These are phyloP conservation scores for Trichopria drosophilae DNA, from an alignment of 2,888 invertebrate genomes.

Conservation along the genomic window DNA sequence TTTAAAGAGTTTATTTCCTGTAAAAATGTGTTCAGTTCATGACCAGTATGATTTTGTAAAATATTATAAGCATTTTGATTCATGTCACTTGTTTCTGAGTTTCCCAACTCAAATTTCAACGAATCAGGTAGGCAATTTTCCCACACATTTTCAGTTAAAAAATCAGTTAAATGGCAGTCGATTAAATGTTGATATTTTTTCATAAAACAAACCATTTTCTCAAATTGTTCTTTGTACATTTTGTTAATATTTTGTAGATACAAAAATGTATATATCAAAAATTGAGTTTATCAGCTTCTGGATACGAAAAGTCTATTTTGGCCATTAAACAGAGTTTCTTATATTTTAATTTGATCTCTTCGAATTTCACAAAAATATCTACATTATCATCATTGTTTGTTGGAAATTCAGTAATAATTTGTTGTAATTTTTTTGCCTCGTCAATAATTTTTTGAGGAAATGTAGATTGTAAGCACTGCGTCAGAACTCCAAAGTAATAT, in stretches of 20 bases:
- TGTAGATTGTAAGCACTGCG: slow-evolving; percentile 55
- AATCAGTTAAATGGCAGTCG: slow-evolving; percentile 80
- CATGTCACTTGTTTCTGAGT: slow-evolving; percentile 9
- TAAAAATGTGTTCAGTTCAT: slow-evolving; percentile 38
- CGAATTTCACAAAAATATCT: slow-evolving; percentile 67
- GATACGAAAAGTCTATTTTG: slow-evolving; percentile 64
- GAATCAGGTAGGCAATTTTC: slow-evolving; percentile 62
- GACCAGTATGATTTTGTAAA: slow-evolving; percentile 11
- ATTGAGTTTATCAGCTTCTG: slow-evolving; percentile 64
- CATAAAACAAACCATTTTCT: slow-evolving; percentile 63
- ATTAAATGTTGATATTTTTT: slow-evolving; percentile 66
- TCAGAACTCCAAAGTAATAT: slow-evolving; percentile 68
- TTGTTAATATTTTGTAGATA: slow-evolving; percentile 26
- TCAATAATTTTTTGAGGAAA: slow-evolving; percentile 62
- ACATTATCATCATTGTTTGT: slow-evolving; percentile 65
- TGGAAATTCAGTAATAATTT: slow-evolving; percentile 69
- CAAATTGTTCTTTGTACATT: slow-evolving; percentile 49
- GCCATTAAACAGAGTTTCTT: slow-evolving; percentile 71
- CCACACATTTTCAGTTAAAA: slow-evolving; percentile 71
- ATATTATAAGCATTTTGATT: no score
- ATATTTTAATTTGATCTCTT: slow-evolving; percentile 69
- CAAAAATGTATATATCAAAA: slow-evolving; percentile 58
- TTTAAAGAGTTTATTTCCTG: slow-evolving; percentile 40
- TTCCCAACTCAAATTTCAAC: slow-evolving; percentile 62
- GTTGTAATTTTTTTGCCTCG: slow-evolving; percentile 63